Conservation (phyloP, 1,140 invertebrate genomes). For the Drosophila neocordata region DNA sequence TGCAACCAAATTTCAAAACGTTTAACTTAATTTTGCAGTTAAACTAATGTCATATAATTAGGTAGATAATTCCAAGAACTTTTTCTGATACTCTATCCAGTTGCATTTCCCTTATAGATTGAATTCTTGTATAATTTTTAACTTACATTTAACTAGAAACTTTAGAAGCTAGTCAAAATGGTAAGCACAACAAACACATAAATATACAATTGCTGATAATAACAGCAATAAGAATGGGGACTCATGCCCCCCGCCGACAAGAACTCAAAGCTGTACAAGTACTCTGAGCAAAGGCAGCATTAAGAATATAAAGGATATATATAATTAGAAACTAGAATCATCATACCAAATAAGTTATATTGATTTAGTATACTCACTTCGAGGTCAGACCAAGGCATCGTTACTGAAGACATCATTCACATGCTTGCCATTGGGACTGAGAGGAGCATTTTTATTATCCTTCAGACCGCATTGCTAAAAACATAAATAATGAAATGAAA, state of each 20-base stretch:
- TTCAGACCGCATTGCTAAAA: constrained; percentile 78
- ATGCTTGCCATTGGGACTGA: constrained; percentile 69
- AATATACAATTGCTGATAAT: constrained; percentile 61
- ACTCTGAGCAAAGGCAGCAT: constrained; percentile 63
- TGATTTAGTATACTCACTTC: constrained; percentile 61
- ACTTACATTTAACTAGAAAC: constrained; percentile 74
- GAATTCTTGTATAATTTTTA: too few species aligned
- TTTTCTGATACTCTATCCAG: too few species aligned
- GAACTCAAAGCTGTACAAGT: constrained; percentile 73
- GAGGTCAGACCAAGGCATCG: constrained; percentile 79
- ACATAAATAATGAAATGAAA: background rate
- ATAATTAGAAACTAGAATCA: constrained; percentile 31
- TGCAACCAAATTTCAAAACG: too few species aligned
- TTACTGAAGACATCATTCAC: constrained; percentile 82
- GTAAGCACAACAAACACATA: constrained; percentile 68
- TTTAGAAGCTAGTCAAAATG: constrained; percentile 70
- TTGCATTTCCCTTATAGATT: background rate
- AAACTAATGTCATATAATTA: too few species aligned
- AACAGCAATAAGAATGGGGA: constrained; percentile 38
- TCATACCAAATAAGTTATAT: constrained; percentile 13
- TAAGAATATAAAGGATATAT: constrained; percentile 27
- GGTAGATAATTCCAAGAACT: too few species aligned
- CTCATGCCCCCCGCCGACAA: constrained; percentile 61
- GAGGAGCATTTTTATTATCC: constrained; percentile 55
- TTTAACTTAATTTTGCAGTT: too few species aligned